phyloP scores from a whole-genome alignment of 1,140 invertebrate genomes.

The Lordiphosa stackelbergi region DNA sequence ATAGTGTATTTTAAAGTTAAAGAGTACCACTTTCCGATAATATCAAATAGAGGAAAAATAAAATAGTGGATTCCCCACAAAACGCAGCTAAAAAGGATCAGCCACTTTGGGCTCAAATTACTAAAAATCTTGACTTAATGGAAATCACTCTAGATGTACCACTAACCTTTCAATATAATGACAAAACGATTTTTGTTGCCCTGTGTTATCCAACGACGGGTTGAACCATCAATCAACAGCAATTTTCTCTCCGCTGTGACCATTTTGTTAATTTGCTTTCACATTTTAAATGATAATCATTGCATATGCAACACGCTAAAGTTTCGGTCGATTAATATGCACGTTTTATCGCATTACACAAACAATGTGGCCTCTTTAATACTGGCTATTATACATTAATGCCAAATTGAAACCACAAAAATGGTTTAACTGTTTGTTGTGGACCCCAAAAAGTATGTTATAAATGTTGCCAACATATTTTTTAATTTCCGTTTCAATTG shows the following conservation, averaged over 20 bases:
- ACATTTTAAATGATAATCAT: constrained; percentile 25
- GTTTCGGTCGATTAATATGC: constrained; percentile 47
- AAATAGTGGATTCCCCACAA: too few relatives aligned
- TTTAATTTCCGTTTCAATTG: constrained; percentile 60
- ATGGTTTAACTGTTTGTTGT: constrained; percentile 32
- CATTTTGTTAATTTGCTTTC: constrained; percentile 3
- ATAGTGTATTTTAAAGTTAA: too few relatives aligned
- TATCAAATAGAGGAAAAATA: too few relatives aligned
- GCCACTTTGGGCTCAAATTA: too few relatives aligned
- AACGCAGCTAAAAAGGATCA: too few relatives aligned
- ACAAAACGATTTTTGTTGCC: too few relatives aligned
- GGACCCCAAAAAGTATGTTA: constrained; percentile 1
- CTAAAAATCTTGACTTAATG: too few relatives aligned
- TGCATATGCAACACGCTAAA: constrained; percentile 15
- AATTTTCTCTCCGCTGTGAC: background rate
- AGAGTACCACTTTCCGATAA: too few relatives aligned
- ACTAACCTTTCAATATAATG: too few relatives aligned
- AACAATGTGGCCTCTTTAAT: constrained; percentile 40
- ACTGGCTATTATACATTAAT: constrained; percentile 52
- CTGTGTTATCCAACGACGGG: too few relatives aligned
- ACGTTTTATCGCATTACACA: constrained; percentile 55
- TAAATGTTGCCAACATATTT: constrained; percentile 3
- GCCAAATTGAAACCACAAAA: constrained; percentile 46
- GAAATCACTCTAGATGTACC: too few relatives aligned
- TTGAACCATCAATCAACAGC: too few relatives aligned